phyloP scores from a whole-genome alignment of 2,888 invertebrate species.

The Hoplodrina blanda region DNA sequence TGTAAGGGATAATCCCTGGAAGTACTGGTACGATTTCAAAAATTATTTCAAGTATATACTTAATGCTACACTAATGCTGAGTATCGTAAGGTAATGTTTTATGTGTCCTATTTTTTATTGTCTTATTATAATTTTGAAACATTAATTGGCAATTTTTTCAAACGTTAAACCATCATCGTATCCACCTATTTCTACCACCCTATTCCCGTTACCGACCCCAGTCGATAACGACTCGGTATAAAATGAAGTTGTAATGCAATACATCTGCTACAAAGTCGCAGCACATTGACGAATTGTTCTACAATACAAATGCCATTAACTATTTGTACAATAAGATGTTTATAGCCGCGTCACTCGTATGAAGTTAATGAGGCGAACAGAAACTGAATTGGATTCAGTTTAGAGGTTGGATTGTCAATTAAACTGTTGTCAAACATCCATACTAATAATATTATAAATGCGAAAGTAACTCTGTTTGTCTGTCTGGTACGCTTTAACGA shows the following conservation, averaged over 20 bases:
- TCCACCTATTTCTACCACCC: conserved; percentile 66
- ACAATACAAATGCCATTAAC: conserved; percentile 78
- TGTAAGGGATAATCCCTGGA: too few species aligned
- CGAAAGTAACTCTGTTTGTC: too few species aligned
- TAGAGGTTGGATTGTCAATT: conserved; percentile 23
- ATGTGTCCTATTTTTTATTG: too few species aligned
- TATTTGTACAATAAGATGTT: conserved; percentile 81
- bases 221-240: conserved; percentile 82
- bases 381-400: conserved; percentile 68
- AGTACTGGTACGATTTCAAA: too few species aligned
- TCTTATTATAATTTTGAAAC: too few species aligned
- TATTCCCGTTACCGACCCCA: conserved; percentile 69
- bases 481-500: too few species aligned
- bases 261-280: conserved; percentile 87
- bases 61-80: too few species aligned
- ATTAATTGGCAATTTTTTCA: too few species aligned
- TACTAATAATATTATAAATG: too few species aligned
- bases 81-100: too few species aligned
- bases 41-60: too few species aligned
- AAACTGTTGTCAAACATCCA: neutral
- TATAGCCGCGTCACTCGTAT: conserved; percentile 72
- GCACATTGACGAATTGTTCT: conserved; percentile 85
- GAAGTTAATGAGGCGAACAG: conserved; percentile 74
- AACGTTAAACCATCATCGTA: conserved; percentile 33
- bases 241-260: conserved; percentile 88